These are phyloP conservation scores for Sebastes minor DNA, from an alignment of 2,797 vertebrate genomes.

Conservation along the genomic window DNA sequence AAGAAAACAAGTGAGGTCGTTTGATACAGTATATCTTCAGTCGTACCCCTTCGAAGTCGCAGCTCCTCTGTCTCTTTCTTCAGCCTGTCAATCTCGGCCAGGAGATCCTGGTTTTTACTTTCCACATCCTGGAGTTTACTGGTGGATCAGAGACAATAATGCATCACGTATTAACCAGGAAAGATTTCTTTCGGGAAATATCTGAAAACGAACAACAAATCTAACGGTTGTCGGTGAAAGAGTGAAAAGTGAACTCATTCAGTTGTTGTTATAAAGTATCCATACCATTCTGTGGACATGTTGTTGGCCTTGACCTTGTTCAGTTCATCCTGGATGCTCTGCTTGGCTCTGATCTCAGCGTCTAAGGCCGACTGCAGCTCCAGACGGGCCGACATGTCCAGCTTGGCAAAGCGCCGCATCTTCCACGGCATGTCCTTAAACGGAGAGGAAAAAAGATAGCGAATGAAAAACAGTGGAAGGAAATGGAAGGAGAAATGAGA, in stretches of 20 bases:
- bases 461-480: background rate
- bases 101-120: constrained; percentile 91
- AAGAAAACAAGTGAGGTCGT: background rate
- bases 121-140: constrained; percentile 97
- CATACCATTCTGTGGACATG: constrained; percentile 95
- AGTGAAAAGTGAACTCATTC: background rate
- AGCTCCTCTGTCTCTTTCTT: constrained; percentile 96
- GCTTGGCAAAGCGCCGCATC: constrained; percentile 97
- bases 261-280: background rate
- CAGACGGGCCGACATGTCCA: constrained; percentile 98
- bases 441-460: background rate
- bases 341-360: constrained; percentile 97
- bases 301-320: constrained; percentile 95
- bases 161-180: background rate
- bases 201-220: background rate
- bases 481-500: background rate
- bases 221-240: background rate
- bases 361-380: constrained; percentile 98
- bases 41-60: constrained; percentile 92
- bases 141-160: constrained; percentile 32
- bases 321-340: constrained; percentile 95
- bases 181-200: background rate
- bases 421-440: constrained; percentile 99
- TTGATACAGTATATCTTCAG: background rate
- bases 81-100: constrained; percentile 91